Evolutionary conservation across 2,888 invertebrate genomes (phyloP).

Genomic region (Tenthredo notha): DNA sequence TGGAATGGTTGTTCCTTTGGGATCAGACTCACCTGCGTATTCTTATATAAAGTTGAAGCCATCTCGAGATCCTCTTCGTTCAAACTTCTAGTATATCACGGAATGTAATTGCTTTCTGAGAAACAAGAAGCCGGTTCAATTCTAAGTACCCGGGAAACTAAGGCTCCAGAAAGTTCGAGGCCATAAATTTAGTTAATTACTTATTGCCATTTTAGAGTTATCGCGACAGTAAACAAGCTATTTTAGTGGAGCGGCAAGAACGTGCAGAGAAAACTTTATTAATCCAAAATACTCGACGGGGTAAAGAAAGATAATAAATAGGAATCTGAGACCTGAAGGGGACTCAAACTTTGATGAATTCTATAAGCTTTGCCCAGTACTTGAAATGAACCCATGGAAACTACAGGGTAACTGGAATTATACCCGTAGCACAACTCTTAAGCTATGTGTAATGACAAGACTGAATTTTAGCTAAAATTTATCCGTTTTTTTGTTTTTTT

Average conservation of each 20-base stretch:
- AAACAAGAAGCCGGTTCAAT: conserved; percentile 47
- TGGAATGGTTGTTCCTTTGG: background rate
- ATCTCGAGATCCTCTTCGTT: conserved; percentile 24
- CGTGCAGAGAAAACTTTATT: conserved; percentile 41
- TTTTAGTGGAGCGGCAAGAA: conserved; percentile 24
- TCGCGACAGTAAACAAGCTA: conserved; percentile 45
- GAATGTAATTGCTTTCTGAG: conserved; percentile 44
- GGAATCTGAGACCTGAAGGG: background rate
- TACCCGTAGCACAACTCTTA: background rate
- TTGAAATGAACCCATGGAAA: too few relatives aligned
- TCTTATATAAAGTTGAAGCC: conserved; percentile 22
- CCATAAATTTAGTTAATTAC: conserved; percentile 49
- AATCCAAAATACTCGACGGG: conserved; percentile 21
- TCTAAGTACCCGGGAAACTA: conserved; percentile 21
- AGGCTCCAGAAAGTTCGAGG: conserved; percentile 20
- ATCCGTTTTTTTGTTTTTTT: background rate
- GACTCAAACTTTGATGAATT: conserved; percentile 15
- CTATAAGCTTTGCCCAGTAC: background rate
- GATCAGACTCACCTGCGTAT: background rate
- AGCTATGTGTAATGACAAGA: background rate
- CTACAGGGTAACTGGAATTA: background rate
- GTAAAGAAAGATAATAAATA: conserved; percentile 23
- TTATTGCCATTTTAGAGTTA: conserved; percentile 40
- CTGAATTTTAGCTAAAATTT: background rate
- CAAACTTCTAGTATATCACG: conserved; percentile 47